Evolutionary conservation across 1,140 invertebrate genomes (phyloP).

Genomic region (Rhagoletis pomonella): DNA sequence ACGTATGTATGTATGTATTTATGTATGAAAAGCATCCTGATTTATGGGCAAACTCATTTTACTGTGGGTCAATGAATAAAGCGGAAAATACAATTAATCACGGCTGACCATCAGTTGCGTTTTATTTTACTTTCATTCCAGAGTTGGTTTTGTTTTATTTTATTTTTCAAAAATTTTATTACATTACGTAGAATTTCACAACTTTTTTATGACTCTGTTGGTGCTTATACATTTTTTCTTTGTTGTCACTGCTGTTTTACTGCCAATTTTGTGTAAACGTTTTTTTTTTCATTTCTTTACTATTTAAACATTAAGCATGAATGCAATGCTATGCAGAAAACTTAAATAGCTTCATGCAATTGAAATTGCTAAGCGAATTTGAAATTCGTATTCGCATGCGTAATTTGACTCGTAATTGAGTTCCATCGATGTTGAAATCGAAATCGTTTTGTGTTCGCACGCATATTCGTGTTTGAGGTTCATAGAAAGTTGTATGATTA

Average conservation of each 20-base stretch:
- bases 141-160: neutral
- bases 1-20: too few relatives aligned
- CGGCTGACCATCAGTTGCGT: conserved; percentile 1
- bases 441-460: too few relatives aligned
- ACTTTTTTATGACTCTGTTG: neutral
- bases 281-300: too few relatives aligned
- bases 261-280: neutral
- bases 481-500: too few relatives aligned
- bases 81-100: conserved; percentile 39
- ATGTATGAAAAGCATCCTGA: neutral
- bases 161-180: neutral
- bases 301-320: too few relatives aligned
- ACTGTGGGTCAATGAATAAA: conserved; percentile 39
- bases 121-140: conserved; percentile 29
- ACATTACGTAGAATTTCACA: neutral
- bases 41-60: conserved; percentile 38
- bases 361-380: neutral
- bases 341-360: neutral
- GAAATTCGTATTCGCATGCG: neutral
- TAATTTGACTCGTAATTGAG: too few relatives aligned
- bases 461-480: too few relatives aligned
- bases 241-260: too few relatives aligned
- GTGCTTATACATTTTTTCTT: neutral
- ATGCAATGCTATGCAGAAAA: neutral
- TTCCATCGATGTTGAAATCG: too few relatives aligned